Conservation (phyloP, 1,140 invertebrate species). For the Anadara kagoshimensis region DNA sequence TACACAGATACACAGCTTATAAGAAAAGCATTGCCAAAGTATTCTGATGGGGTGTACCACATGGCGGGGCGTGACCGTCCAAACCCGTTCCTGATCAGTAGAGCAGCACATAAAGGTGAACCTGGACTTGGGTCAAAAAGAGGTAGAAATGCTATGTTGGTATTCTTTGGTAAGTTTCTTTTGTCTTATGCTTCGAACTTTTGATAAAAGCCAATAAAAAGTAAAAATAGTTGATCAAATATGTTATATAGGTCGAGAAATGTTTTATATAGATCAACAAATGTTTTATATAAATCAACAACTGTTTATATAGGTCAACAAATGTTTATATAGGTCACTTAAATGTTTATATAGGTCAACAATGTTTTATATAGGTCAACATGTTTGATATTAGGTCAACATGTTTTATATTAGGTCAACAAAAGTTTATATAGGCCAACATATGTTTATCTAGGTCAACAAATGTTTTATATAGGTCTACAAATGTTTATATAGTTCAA, state of each 20-base stretch:
- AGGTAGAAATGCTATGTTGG: conserved; percentile 93
- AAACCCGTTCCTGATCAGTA: conserved; percentile 89
- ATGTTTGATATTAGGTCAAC: no score
- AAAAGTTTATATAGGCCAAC: no score
- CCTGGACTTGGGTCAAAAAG: conserved; percentile 89
- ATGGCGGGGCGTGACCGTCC: conserved; percentile 90
- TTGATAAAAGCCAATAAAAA: no score
- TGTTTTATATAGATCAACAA: no score
- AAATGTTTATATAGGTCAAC: no score
- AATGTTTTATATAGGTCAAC: no score
- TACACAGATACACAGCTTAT: conserved; percentile 86
- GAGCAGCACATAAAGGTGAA: conserved; percentile 86
- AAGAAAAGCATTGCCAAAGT: conserved; percentile 91
- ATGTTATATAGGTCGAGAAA: background rate
- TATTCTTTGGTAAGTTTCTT: conserved; percentile 92
- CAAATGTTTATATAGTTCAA: background rate
- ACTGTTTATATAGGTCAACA: no score
- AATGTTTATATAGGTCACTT: no score
- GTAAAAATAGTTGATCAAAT: background rate
- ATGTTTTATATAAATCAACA: background rate
- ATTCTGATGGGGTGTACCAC: conserved; percentile 89
- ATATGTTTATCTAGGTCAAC: no score
- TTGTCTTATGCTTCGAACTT: background rate
- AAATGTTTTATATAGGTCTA: background rate
- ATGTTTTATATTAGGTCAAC: no score